A percentile compares a stretch with the other conserved stretches of the same genome.
Conservation (phyloP, 2,113 vertebrate genomes). For the Piaya cayana region DNA sequence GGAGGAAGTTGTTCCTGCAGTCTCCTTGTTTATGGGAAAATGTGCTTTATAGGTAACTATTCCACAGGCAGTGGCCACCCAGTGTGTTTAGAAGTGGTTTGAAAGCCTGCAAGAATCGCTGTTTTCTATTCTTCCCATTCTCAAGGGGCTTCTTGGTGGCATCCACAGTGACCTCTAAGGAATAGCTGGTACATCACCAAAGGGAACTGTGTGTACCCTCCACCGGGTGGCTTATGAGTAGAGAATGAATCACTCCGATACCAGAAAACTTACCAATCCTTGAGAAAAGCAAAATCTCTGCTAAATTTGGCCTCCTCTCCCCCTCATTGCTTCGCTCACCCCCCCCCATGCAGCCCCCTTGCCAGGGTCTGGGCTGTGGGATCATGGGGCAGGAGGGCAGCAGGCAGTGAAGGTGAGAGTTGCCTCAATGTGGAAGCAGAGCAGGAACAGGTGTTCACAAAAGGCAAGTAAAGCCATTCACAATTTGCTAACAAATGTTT, state of each 20-base stretch:
- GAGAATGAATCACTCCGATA: not conserved
- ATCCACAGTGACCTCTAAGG: not conserved
- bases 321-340: not conserved
- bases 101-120: not conserved
- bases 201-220: fast-evolving
- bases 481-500: fast-evolving
- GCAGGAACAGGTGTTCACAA: not conserved
- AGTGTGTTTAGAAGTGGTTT: not conserved
- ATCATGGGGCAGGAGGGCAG: not conserved
- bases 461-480: not conserved
- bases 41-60: not conserved
- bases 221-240: not conserved
- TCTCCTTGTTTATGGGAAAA: not conserved
- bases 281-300: not conserved
- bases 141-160: not conserved
- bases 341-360: no score
- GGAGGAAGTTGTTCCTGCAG: not conserved
- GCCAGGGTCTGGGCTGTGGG: not conserved
- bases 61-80: not conserved
- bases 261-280: not conserved
- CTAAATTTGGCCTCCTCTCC: not conserved
- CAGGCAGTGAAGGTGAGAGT: not conserved
- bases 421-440: fast-evolving
- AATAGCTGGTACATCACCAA: fast-evolving
- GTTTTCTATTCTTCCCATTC: not conserved